phyloP scores from a whole-genome alignment of 35 echinoderm and acorn worm species.

The Diadema setosum region DNA sequence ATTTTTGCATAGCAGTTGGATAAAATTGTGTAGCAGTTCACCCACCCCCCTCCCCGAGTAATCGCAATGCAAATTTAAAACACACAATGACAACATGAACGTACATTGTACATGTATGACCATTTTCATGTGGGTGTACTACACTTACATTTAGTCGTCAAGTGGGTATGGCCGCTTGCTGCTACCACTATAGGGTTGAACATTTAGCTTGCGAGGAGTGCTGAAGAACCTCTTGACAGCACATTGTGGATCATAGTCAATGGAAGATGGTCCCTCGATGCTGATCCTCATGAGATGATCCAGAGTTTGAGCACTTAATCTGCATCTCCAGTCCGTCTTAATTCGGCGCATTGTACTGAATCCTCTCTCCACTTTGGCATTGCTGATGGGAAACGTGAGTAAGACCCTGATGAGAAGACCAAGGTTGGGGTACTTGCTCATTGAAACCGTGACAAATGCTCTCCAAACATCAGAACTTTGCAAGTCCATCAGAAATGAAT shows the following conservation, averaged over 20 bases:
- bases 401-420: slow-evolving; percentile 7
- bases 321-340: slow-evolving; percentile 33
- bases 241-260: not conserved
- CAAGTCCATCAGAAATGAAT: not conserved
- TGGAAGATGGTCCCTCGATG: slow-evolving; percentile 18
- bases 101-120: too few species aligned
- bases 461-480: not conserved
- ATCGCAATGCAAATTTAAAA: not conserved
- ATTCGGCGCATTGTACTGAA: slow-evolving; percentile 29
- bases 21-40: too few species aligned
- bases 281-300: slow-evolving; percentile 24
- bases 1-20: too few species aligned
- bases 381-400: not conserved
- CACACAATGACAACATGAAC: not conserved
- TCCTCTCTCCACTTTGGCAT: slow-evolving; percentile 38
- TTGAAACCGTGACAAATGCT: not conserved
- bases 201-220: not conserved
- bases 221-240: slow-evolving; percentile 3
- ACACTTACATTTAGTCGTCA: too few species aligned
- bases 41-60: too few species aligned
- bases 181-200: not conserved
- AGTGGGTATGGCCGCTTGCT: not conserved
- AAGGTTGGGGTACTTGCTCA: slow-evolving; percentile 15
- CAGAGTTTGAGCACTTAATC: not conserved
- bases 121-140: too few species aligned